Conservation (phyloP, 1,140 invertebrate genomes). For the Asobara japonica region DNA sequence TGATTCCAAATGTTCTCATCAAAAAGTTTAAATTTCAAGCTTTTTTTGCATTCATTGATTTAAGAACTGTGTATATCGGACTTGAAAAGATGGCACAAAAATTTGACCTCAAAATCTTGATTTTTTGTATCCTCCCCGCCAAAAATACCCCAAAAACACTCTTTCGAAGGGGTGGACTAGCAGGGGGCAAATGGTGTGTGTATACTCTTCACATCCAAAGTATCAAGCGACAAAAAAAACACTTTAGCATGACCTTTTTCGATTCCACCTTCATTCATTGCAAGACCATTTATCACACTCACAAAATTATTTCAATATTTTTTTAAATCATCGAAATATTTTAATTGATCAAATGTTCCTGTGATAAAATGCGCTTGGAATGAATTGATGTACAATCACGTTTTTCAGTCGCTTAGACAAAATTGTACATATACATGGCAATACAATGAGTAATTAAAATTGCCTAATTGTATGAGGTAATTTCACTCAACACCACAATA, state of each 20-base stretch:
- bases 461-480: neutral
- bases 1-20: no score
- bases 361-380: no score
- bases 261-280: neutral
- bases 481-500: neutral
- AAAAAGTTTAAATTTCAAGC: no score
- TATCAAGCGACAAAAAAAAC: neutral
- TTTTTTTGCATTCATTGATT: no score
- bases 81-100: no score
- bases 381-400: no score
- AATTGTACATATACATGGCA: neutral
- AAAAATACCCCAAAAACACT: no score
- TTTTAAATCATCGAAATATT: no score
- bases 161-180: neutral
- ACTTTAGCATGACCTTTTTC: conserved; percentile 2
- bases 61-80: no score
- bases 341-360: no score
- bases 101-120: no score
- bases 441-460: neutral
- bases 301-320: neutral
- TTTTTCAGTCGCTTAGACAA: neutral
- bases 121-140: neutral
- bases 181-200: neutral
- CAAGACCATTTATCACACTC: neutral
- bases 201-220: neutral